These are phyloP conservation scores for Actinia tenebrosa DNA, from an alignment of 64 coral and sea anemone genomes.

Conservation along the genomic window DNA sequence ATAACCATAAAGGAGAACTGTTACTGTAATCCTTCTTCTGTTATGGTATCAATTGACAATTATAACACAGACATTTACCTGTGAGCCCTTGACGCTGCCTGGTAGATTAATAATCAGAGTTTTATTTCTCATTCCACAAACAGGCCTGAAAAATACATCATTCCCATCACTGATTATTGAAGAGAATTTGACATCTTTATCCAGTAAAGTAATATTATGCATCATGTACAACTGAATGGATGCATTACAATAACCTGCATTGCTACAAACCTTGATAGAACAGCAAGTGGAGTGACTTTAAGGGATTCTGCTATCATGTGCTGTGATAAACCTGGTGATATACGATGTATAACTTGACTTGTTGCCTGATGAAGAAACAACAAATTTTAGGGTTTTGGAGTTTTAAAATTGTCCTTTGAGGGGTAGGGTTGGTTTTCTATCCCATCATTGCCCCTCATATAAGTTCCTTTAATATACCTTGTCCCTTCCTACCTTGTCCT, in stretches of 20 bases:
- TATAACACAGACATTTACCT: constrained; percentile 10
- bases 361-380: constrained; percentile 46
- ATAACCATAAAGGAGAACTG: no score
- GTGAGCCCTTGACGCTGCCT: constrained; percentile 93
- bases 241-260: not conserved
- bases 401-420: no score
- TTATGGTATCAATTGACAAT: no score
- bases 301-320: constrained; percentile 76
- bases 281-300: constrained; percentile 89
- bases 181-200: not conserved
- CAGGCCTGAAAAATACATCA: constrained; percentile 37
- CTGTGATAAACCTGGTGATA: constrained; percentile 68
- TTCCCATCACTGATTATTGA: not conserved
- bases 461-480: no score
- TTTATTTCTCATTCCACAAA: constrained; percentile 85
- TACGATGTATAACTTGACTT: constrained; percentile 59
- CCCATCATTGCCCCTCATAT: no score
- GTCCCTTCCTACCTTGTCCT: no score
- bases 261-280: constrained; percentile 69
- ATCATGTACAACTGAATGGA: no score
- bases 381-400: not conserved
- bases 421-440: no score
- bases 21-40: no score
- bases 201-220: no score
- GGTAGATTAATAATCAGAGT: constrained; percentile 89